phyloP scores from a whole-genome alignment of 2,888 invertebrate species.

The Andrena chrysosceles region DNA sequence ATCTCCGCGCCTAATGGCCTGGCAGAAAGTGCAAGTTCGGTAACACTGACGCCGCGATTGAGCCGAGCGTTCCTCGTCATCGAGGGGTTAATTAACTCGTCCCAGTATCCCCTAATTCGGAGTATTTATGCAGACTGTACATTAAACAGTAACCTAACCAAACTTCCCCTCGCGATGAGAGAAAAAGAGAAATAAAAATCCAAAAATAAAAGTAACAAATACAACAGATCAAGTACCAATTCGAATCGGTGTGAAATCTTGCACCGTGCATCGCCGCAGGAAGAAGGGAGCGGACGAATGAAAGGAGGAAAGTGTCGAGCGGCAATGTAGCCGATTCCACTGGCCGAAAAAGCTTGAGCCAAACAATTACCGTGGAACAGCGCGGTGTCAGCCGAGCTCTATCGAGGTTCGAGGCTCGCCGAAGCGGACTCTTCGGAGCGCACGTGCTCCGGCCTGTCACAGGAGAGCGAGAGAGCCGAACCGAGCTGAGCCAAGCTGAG shows the following conservation, averaged over 20 bases:
- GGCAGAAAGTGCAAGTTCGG: too few relatives aligned
- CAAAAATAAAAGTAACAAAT: too few relatives aligned
- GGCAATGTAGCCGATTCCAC: conserved; percentile 49
- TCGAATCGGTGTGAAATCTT: conserved; percentile 37
- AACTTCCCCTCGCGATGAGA: too few relatives aligned
- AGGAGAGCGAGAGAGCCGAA: conserved; percentile 8
- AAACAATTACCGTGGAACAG: conserved; percentile 57
- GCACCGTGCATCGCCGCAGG: conserved; percentile 6
- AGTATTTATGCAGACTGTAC: too few relatives aligned
- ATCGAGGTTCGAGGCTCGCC: conserved; percentile 44
- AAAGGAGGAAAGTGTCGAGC: conserved; percentile 37
- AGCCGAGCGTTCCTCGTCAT: too few relatives aligned
- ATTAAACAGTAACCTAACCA: too few relatives aligned
- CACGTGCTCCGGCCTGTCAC: conserved; percentile 39
- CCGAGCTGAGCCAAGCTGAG: conserved; percentile 3
- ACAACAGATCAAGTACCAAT: neutral
- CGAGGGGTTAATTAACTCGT: too few relatives aligned
- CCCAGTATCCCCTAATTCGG: too few relatives aligned
- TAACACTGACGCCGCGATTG: too few relatives aligned
- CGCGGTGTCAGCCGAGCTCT: conserved; percentile 29
- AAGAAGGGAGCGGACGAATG: neutral
- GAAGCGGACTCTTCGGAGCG: conserved; percentile 46
- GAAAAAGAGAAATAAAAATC: neutral
- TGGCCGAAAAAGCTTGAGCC: conserved; percentile 50
- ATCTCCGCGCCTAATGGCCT: too few relatives aligned